Percentiles rank a stretch among this genome's conserved stretches.
These are phyloP conservation scores for Salvelinus alpinus DNA, from an alignment of 2,113 vertebrate genomes.

Conservation along the genomic window DNA sequence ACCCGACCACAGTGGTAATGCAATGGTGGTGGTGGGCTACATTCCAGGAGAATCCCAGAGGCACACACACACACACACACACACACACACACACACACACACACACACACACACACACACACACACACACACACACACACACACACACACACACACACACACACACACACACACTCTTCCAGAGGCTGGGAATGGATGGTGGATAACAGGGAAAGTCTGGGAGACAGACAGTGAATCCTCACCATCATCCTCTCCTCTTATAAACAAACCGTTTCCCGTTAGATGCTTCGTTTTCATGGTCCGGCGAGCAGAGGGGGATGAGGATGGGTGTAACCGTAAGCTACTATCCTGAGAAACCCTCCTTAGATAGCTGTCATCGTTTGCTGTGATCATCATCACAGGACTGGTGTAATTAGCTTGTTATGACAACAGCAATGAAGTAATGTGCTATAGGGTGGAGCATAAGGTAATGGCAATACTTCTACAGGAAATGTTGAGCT, in stretches of 20 bases:
- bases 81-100: no score
- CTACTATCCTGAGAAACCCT: slow-evolving; percentile 20
- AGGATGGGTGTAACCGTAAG: slow-evolving; percentile 58
- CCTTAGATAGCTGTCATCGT: slow-evolving; percentile 20
- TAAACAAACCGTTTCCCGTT: slow-evolving; percentile 67
- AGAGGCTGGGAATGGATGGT: slow-evolving; percentile 70
- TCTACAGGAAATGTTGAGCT: slow-evolving; percentile 39
- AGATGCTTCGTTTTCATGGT: slow-evolving; percentile 58
- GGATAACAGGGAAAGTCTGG: slow-evolving; percentile 50
- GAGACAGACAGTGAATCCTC: slow-evolving; percentile 69
- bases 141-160: no score
- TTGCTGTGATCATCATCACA: slow-evolving; percentile 24
- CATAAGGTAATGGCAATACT: slow-evolving; percentile 35
- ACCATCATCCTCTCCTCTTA: slow-evolving; percentile 60
- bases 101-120: no score
- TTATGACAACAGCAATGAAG: slow-evolving; percentile 41
- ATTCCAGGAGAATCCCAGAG: slow-evolving; percentile 65
- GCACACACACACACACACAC: no score
- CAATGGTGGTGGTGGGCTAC: slow-evolving; percentile 53
- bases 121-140: no score
- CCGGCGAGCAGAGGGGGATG: slow-evolving; percentile 24
- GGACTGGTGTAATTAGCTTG: slow-evolving; percentile 32
- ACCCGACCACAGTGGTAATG: slow-evolving; percentile 73
- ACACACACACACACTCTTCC: no score
- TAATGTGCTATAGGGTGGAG: slow-evolving; percentile 31